Evolutionary conservation across 1,140 invertebrate genomes (phyloP), one percentile per base, ranked within the genome.

Genomic region (Pseudomyrmex pallidus): DNA sequence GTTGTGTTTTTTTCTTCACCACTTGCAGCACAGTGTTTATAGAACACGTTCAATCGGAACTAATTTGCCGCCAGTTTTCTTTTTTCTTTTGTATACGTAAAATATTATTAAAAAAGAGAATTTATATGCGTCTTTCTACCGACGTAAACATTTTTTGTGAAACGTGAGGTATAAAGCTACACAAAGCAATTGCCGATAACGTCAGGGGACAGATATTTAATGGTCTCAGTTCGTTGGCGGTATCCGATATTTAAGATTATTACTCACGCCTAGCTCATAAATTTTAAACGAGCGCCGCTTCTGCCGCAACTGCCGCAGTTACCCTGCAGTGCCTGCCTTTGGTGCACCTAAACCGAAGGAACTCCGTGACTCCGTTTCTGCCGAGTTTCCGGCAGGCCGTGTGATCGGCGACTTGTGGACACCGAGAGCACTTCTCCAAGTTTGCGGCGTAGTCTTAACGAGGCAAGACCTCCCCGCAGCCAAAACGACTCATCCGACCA

Each of bases 361-460:
- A 87, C 85, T 77, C 85, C 83, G 76, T 66, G 85, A 64, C 86
- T 88, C 74, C 85, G 62, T 77, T 35, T 84, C 67, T 67, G 25
- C 17, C 74, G 77, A 63, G 83, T 50, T 77, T 44, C 76, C 76
- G 46, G 62, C 66, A 62, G 83, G 56, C 57, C 80, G 84, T 76
- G 74, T 56, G 87, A 89, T 89, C 84, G 84, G 63, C 84, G 87
- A 89, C 87, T 88, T 76, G 87, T 82, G 85, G 87, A 88, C 76
- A 88, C 83, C 64, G 72, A 46, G 76, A 85, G 84, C 61, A 87
- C 87, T 87, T 82, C 50, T 50, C 76, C 48, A 84, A 89, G 86
- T 89, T 89, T 88, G 74, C 54, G 62, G 72, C 74, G n/a, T n/a
- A 74, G 77, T 64, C 87, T 89, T 89, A 89, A 89, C 87, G 87